These are phyloP conservation scores for Dipodomys spectabilis DNA, from an alignment of 2,113 vertebrate species.

Conservation along the genomic window DNA sequence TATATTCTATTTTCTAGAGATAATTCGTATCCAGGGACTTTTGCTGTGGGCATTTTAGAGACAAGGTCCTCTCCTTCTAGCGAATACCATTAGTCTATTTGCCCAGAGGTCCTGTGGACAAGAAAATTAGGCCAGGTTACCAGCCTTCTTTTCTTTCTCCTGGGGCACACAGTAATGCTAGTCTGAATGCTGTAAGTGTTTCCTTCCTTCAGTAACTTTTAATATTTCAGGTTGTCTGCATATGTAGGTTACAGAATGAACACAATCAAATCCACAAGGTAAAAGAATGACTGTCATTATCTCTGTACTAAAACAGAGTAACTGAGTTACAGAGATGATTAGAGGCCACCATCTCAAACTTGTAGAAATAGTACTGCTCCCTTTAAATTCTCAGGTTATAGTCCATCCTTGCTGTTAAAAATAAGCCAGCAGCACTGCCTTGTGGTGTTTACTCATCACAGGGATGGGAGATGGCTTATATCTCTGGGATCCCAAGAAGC, in stretches of 20 bases:
- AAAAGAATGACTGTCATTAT: not conserved
- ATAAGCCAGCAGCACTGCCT: not conserved
- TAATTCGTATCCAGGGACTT: conserved; percentile 21
- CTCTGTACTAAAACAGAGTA: not conserved
- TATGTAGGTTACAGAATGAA: not conserved
- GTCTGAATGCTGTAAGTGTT: not conserved
- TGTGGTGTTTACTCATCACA: not conserved
- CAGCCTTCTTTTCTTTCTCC: not conserved
- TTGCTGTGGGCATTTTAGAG: conserved; percentile 2
- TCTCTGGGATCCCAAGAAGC: not conserved
- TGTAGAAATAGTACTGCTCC: not conserved
- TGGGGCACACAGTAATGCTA: not conserved
- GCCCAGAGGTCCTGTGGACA: conserved; percentile 10
- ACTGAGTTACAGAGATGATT: not conserved
- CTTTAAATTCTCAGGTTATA: not conserved
- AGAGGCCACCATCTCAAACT: not conserved
- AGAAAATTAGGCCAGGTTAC: conserved; percentile 20
- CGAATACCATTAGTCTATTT: conserved; percentile 51
- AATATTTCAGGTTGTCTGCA: not conserved
- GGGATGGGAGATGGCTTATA: not conserved
- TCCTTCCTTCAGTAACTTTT: not conserved
- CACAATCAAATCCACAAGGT: not conserved
- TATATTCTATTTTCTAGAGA: not conserved
- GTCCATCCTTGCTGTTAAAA: not conserved
- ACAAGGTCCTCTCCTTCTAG: not conserved